phyloP scores from a whole-genome alignment of 1,140 invertebrate genomes.

The Cyphomyrmex costatus region DNA sequence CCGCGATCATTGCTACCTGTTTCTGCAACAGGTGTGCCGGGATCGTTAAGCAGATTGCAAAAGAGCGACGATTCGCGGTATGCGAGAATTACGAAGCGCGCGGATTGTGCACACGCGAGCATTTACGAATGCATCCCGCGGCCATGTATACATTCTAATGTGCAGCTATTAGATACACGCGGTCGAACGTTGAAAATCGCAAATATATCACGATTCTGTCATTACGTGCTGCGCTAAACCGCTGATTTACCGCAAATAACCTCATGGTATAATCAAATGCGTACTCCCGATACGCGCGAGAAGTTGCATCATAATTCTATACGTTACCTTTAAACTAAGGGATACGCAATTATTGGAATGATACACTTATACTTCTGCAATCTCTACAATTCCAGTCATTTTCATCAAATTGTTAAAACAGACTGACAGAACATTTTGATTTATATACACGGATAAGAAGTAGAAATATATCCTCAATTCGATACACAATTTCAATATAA shows the following conservation, averaged over 20 bases:
- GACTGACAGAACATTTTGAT: not conserved
- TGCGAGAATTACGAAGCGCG: conserved; percentile 52
- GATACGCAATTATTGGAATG: not conserved
- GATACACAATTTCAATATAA: too few species aligned
- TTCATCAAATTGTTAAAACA: not conserved
- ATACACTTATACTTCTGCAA: not conserved
- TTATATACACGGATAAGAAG: not conserved
- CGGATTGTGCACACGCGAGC: conserved; percentile 45
- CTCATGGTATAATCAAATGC: conserved; percentile 16
- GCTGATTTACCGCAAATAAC: conserved; percentile 20
- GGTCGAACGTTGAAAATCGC: conserved; percentile 25
- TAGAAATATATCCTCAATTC: not conserved
- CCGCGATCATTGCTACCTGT: conserved; percentile 51
- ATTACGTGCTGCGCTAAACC: conserved; percentile 28
- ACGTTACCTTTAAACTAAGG: not conserved
- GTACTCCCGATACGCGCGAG: not conserved
- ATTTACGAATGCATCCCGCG: conserved; percentile 60
- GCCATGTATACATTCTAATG: conserved; percentile 16
- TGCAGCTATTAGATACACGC: not conserved
- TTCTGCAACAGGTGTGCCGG: conserved; percentile 74
- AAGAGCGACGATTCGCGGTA: conserved; percentile 68
- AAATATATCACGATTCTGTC: conserved; percentile 65
- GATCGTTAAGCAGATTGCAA: conserved; percentile 76
- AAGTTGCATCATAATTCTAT: not conserved
- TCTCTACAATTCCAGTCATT: not conserved